A percentile compares a stretch with the other conserved stretches of the same genome.
phyloP scores from a whole-genome alignment of 2,797 vertebrate genomes.

The Gila robusta region DNA sequence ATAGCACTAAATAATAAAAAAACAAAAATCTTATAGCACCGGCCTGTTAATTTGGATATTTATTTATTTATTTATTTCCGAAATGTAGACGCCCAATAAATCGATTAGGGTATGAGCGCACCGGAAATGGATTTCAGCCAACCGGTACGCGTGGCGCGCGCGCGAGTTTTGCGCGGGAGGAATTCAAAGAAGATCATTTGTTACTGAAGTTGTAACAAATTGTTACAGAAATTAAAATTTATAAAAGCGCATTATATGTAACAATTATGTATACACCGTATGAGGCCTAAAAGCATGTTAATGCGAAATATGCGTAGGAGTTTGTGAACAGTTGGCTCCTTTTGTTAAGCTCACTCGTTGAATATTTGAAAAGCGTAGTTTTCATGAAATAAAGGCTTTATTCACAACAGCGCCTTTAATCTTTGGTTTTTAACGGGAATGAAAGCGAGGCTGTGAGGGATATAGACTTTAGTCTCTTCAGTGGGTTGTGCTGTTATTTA shows the following conservation, averaged over 20 bases:
- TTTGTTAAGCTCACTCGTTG: not conserved
- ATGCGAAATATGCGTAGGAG: not conserved
- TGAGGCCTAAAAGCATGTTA: not conserved
- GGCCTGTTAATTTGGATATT: not conserved
- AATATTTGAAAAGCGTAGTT: not conserved
- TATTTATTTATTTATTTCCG: not conserved
- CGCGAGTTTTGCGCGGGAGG: conserved; percentile 59
- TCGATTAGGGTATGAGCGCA: not conserved
- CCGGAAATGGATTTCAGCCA: conserved; percentile 67
- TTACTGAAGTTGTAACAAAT: not conserved
- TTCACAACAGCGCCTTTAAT: not conserved
- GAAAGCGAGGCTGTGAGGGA: too few relatives aligned
- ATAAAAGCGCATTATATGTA: not conserved
- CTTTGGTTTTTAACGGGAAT: too few relatives aligned
- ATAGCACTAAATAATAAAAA: not conserved
- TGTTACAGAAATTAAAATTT: not conserved
- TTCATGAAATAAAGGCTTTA: not conserved
- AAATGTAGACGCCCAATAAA: not conserved
- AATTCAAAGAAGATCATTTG: not conserved
- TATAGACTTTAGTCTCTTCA: not conserved
- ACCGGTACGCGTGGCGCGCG: conserved; percentile 65
- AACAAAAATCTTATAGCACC: fast-evolving
- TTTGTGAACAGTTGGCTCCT: not conserved
- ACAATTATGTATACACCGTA: too few relatives aligned
- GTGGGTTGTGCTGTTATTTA: not conserved